Evolutionary conservation across 2,888 invertebrate species (phyloP).

Genomic region (Pammene fasciana): DNA sequence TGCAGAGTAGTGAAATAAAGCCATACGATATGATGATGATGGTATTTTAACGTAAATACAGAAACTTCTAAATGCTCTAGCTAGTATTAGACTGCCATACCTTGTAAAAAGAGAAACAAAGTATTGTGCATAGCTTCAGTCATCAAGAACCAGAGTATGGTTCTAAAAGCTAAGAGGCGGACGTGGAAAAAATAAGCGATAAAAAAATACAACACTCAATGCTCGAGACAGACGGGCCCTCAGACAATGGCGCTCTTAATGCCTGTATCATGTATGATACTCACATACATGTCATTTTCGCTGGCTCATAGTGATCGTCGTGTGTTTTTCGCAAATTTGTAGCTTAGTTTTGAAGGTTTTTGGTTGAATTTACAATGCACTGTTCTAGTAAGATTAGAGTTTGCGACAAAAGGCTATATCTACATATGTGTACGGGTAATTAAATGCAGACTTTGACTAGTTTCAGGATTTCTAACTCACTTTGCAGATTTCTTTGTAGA

Average conservation of each 20-base stretch:
- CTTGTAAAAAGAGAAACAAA: conserved; percentile 12
- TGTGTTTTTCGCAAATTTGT: neutral
- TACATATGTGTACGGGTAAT: conserved; percentile 22
- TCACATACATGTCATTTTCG: conserved; percentile 12
- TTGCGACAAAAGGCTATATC: conserved; percentile 2
- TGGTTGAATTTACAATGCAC: neutral
- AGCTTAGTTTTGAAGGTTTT: neutral
- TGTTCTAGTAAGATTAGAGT: conserved; percentile 1
- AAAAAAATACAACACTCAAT: conserved; percentile 46
- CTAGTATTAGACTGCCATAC: neutral
- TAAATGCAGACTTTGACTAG: conserved; percentile 31
- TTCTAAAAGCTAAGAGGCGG: conserved; percentile 35
- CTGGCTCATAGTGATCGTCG: conserved; percentile 13
- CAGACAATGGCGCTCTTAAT: conserved; percentile 45
- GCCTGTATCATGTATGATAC: conserved; percentile 43
- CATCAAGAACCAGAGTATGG: conserved; percentile 35
- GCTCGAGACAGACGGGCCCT: conserved; percentile 46
- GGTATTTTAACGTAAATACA: too few relatives aligned
- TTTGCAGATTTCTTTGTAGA: conserved; percentile 7
- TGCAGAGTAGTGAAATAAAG: too few relatives aligned
- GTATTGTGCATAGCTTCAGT: conserved; percentile 29
- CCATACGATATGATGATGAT: too few relatives aligned
- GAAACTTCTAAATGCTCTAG: too few relatives aligned
- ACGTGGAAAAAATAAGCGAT: conserved; percentile 42
- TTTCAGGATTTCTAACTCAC: conserved; percentile 30